phyloP scores from a whole-genome alignment of 2,797 vertebrate species.

The Arremon aurantiirostris region DNA sequence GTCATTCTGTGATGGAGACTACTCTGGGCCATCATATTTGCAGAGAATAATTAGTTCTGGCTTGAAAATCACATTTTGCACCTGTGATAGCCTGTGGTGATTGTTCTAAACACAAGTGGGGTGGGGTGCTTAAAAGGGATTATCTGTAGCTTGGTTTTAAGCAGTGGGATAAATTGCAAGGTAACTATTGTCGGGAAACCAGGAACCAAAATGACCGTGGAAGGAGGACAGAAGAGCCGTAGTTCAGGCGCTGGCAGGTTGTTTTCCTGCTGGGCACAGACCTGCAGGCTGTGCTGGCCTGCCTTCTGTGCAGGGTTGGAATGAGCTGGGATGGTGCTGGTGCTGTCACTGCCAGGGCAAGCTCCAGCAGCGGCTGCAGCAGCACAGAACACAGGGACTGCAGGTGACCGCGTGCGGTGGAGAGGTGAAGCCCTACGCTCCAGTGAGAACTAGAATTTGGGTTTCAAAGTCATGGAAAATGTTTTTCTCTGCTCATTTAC shows the following conservation, averaged over 20 bases:
- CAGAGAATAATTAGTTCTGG: background rate
- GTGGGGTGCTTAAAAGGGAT: background rate
- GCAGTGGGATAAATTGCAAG: background rate
- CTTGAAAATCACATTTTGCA: background rate
- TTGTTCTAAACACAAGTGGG: background rate
- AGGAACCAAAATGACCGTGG: background rate
- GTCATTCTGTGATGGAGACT: background rate
- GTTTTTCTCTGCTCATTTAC: background rate
- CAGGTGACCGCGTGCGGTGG: fast-evolving
- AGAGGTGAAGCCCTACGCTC: background rate
- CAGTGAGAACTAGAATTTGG: background rate
- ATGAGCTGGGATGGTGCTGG: background rate
- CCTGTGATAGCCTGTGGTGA: background rate
- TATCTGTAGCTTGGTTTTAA: background rate
- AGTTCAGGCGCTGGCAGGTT: background rate
- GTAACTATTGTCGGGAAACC: background rate
- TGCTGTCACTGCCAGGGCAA: fast-evolving
- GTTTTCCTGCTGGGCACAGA: background rate
- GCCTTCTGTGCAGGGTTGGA: background rate
- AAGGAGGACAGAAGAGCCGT: background rate
- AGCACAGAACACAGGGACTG: fast-evolving
- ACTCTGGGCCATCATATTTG: background rate
- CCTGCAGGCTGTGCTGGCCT: background rate
- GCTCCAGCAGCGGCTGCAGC: background rate
- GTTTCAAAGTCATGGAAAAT: background rate